Evolutionary conservation across 2,113 vertebrate genomes (phyloP).

Genomic region (Lathamus discolor): DNA sequence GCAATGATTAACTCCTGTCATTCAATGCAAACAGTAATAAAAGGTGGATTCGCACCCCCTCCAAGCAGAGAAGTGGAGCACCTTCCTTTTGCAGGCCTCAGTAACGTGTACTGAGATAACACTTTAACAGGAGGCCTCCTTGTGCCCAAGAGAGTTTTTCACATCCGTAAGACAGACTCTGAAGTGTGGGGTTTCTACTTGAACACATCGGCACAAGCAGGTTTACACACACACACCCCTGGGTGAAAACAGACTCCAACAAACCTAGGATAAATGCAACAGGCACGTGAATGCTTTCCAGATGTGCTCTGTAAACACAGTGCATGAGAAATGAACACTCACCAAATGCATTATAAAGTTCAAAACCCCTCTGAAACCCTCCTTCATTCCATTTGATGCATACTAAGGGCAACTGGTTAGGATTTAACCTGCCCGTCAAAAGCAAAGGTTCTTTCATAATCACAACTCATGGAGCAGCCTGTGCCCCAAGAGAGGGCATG

Average conservation of each 20-base stretch:
- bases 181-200: neutral
- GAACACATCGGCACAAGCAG: neutral
- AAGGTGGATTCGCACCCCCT: neutral
- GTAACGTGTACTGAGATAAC: neutral
- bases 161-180: neutral
- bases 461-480: neutral
- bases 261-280: neutral
- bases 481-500: neutral
- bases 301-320: neutral
- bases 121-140: neutral
- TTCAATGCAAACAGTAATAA: slow-evolving; percentile 41
- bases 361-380: neutral
- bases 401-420: neutral
- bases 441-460: neutral
- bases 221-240: neutral
- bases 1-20: slow-evolving; percentile 21
- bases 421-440: neutral
- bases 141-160: neutral
- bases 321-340: neutral
- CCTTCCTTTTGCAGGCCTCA: neutral
- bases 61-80: neutral
- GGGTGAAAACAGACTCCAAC: neutral
- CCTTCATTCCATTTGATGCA: neutral
- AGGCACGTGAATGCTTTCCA: neutral
- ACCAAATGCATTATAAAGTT: neutral